phyloP scores from a whole-genome alignment of 1,140 invertebrate species.

The Dreissena rostriformis region DNA sequence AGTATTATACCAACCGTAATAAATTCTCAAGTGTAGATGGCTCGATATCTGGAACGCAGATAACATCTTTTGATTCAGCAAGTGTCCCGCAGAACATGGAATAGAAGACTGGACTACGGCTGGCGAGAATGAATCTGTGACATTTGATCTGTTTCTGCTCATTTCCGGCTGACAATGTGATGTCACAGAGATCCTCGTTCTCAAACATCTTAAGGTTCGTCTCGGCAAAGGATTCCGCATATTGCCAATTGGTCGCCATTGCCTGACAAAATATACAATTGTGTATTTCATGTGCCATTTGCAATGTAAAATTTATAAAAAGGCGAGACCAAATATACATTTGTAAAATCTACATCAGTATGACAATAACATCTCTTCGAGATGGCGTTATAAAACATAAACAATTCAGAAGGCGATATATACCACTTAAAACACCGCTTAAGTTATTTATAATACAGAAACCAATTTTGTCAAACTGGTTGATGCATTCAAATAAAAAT shows the following conservation, averaged over 20 bases:
- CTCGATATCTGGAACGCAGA: constrained; percentile 53
- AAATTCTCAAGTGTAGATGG: constrained; percentile 37
- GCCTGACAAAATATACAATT: too few relatives aligned
- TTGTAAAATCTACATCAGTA: too few relatives aligned
- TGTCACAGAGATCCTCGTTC: constrained; percentile 63
- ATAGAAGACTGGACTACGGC: constrained; percentile 91
- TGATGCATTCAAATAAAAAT: too few relatives aligned
- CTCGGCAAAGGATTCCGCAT: constrained; percentile 37
- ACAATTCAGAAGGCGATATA: too few relatives aligned
- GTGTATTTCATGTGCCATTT: too few relatives aligned
- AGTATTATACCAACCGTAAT: constrained; percentile 29
- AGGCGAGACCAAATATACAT: too few relatives aligned
- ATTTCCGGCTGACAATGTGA: constrained; percentile 62
- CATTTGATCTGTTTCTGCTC: constrained; percentile 86
- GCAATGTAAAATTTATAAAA: too few relatives aligned
- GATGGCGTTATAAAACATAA: too few relatives aligned
- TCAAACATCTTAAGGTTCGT: constrained; percentile 60
- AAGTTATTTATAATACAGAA: too few relatives aligned
- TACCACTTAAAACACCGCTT: too few relatives aligned
- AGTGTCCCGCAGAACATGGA: constrained; percentile 90
- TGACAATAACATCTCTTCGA: too few relatives aligned
- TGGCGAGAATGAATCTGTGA: constrained; percentile 90
- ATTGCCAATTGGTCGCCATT: constrained; percentile 41
- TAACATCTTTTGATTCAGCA: constrained; percentile 78
- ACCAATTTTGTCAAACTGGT: too few relatives aligned